Conservation (phyloP, 1,140 invertebrate species). For the Propsilocerus akamusi region DNA sequence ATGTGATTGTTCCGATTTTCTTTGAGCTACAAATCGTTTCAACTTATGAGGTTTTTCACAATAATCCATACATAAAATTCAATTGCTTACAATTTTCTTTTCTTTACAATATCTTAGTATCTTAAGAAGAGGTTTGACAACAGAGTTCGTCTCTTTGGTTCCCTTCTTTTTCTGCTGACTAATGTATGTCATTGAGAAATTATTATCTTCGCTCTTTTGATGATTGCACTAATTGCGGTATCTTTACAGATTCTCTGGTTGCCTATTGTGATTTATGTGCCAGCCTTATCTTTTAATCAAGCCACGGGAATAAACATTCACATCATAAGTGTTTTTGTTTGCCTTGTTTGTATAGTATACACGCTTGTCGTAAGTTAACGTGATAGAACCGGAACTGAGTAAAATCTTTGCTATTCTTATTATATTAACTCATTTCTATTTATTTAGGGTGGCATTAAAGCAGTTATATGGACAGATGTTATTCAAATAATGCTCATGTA, state of each 20-base stretch:
- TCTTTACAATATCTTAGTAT: constrained; percentile 33
- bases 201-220: no score
- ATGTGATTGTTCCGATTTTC: constrained; percentile 65
- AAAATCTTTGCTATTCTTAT: constrained; percentile 7
- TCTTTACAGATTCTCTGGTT: constrained; percentile 45
- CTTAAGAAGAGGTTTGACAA: constrained; percentile 59
- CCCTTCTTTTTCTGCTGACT: constrained; percentile 49
- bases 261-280: constrained; percentile 57
- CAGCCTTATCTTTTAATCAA: constrained; percentile 58
- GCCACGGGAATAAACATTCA: constrained; percentile 55
- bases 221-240: no score
- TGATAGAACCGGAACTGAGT: constrained; percentile 3
- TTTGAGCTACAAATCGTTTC: constrained; percentile 63
- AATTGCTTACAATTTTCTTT: background rate
- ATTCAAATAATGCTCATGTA: constrained; percentile 63
- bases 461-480: constrained; percentile 75
- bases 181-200: no score
- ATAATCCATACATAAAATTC: background rate
- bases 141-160: constrained; percentile 49
- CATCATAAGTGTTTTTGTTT: constrained; percentile 46
- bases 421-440: constrained; percentile 7
- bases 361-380: constrained; percentile 37
- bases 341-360: constrained; percentile 67
- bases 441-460: constrained; percentile 63
- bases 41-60: constrained; percentile 53